Percentiles rank a stretch among this genome's conserved stretches.
Evolutionary conservation across 2,797 vertebrate species (phyloP).

Genomic region (Oreortyx pictus): DNA sequence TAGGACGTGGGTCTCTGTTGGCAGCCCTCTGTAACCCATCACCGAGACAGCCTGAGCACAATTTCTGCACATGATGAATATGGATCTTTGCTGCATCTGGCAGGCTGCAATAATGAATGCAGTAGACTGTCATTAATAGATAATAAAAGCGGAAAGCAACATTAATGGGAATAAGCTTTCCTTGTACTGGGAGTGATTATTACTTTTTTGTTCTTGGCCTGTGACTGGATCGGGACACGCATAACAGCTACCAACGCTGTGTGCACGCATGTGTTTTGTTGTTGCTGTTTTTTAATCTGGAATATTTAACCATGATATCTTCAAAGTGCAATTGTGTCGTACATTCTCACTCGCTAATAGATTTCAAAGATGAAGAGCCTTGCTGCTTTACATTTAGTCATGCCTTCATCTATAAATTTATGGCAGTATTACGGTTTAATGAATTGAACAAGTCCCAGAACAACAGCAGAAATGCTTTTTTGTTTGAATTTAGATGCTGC

Average conservation of each 20-base stretch:
- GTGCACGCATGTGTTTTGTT: slow-evolving; percentile 46
- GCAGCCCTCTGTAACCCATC: background rate
- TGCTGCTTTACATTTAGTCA: slow-evolving; percentile 62
- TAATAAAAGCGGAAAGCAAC: slow-evolving; percentile 61
- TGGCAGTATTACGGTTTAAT: slow-evolving; percentile 59
- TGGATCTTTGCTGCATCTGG: slow-evolving; percentile 46
- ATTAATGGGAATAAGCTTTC: slow-evolving; percentile 58
- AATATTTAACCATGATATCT: slow-evolving; percentile 62
- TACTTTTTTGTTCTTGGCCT: slow-evolving; percentile 44
- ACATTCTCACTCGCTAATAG: slow-evolving; percentile 49
- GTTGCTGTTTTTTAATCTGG: slow-evolving; percentile 50
- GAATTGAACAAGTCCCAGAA: slow-evolving; percentile 69
- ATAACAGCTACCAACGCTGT: slow-evolving; percentile 6
- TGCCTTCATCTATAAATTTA: slow-evolving; percentile 59
- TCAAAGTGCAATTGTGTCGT: slow-evolving; percentile 55
- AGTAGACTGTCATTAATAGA: slow-evolving; percentile 59
- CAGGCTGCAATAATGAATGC: slow-evolving; percentile 27
- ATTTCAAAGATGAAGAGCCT: slow-evolving; percentile 70
- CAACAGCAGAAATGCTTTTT: slow-evolving; percentile 64
- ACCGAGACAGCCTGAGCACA: background rate
- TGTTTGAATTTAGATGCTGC: slow-evolving; percentile 52
- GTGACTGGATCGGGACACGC: background rate
- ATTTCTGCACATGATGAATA: slow-evolving; percentile 44
- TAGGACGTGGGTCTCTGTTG: background rate
- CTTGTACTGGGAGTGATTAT: slow-evolving; percentile 20